Conservation (phyloP, 1,140 invertebrate species). For the Drosophila arizonae region DNA sequence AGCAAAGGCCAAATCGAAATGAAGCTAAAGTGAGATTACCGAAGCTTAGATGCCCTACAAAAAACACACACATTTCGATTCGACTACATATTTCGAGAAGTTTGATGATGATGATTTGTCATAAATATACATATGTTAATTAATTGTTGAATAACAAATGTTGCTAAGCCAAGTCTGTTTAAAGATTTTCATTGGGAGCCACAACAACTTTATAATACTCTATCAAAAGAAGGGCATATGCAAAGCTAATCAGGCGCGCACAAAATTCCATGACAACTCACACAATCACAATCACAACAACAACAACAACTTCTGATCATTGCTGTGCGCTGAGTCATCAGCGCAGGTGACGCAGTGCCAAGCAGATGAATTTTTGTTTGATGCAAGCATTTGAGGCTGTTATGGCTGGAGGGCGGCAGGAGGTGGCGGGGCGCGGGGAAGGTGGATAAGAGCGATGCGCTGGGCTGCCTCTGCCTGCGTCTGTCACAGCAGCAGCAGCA, state of each 20-base stretch:
- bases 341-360: conserved; percentile 41
- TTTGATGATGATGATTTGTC: too few species aligned
- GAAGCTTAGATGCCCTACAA: too few species aligned
- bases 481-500: conserved; percentile 3
- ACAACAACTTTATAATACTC: too few species aligned
- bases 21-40: too few species aligned
- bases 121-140: too few species aligned
- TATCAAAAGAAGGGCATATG: background rate
- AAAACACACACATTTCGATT: too few species aligned
- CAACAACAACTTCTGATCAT: conserved; percentile 19
- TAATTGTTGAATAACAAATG: too few species aligned
- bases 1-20: too few species aligned
- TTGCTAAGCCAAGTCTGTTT: too few species aligned
- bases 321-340: conserved; percentile 39
- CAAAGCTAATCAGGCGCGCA: conserved; percentile 6
- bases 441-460: conserved; percentile 17
- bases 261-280: conserved; percentile 36
- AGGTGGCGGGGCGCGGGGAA: background rate
- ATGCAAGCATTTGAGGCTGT: background rate
- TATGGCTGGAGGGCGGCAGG: too few species aligned
- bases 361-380: conserved; percentile 12
- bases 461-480: background rate
- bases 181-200: too few species aligned
- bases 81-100: too few species aligned
- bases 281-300: background rate